Conservation (phyloP, 2,888 invertebrate genomes). For the Gymnocheta viridis region DNA sequence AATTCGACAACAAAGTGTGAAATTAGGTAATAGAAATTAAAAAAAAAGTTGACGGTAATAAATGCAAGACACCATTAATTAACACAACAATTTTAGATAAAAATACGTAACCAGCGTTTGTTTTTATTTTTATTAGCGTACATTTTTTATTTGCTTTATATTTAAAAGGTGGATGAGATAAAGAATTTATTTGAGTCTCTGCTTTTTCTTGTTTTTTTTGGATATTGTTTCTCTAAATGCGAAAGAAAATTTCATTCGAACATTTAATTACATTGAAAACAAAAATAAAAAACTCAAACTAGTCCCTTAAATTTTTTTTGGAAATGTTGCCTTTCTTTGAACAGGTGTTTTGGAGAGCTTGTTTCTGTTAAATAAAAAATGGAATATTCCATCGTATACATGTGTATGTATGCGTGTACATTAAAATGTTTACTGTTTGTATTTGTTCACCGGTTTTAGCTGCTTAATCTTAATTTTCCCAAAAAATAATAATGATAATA, state of each 20-base stretch:
- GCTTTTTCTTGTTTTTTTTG: neutral
- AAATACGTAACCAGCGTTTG: conserved; percentile 25
- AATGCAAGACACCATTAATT: conserved; percentile 37
- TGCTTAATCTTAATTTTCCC: neutral
- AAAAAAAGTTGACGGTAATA: conserved; percentile 4
- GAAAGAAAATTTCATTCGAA: too few relatives aligned
- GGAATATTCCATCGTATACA: neutral
- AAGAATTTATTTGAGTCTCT: conserved; percentile 34
- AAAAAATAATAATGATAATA: neutral
- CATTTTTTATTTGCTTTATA: conserved; percentile 48
- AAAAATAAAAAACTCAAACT: too few relatives aligned
- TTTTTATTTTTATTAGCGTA: conserved; percentile 10
- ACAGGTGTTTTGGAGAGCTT: conserved; percentile 52
- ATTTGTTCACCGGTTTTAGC: conserved; percentile 20
- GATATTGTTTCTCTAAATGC: too few relatives aligned
- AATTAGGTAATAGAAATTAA: conserved; percentile 32
- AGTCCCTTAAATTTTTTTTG: too few relatives aligned
- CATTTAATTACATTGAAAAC: too few relatives aligned
- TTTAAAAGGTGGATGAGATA: conserved; percentile 49
- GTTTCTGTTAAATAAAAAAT: conserved; percentile 9
- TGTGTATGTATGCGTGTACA: neutral
- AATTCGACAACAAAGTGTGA: conserved; percentile 49
- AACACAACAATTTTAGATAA: neutral
- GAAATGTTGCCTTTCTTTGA: conserved; percentile 1
- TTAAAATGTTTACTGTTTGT: conserved; percentile 1